Evolutionary conservation across 2,113 vertebrate genomes (phyloP).

Genomic region (Scatophagus argus): DNA sequence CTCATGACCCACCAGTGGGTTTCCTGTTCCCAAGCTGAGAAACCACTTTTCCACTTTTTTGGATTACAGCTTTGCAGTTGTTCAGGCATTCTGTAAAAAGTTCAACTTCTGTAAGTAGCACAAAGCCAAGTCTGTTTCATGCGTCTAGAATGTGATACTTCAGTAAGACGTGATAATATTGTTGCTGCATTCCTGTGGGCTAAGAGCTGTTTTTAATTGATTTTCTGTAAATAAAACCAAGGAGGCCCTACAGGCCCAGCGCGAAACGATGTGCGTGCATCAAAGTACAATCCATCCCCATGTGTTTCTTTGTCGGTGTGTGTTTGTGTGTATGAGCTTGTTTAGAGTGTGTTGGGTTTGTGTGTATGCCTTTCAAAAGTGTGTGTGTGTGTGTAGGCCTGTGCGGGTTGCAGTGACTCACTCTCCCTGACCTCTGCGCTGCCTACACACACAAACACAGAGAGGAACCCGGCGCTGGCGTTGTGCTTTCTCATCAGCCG

Average conservation of each 20-base stretch:
- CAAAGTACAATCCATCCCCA: constrained; percentile 31
- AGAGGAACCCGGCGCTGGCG: constrained; percentile 41
- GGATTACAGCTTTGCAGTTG: constrained; percentile 10
- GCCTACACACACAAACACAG: constrained; percentile 67
- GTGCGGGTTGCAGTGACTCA: constrained; percentile 71
- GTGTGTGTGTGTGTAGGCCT: constrained; percentile 40
- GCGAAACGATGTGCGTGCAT: neutral
- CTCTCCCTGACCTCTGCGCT: constrained; percentile 70
- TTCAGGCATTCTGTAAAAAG: neutral
- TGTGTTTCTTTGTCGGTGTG: constrained; percentile 14
- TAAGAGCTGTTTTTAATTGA: constrained; percentile 56
- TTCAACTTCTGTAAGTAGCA: constrained; percentile 27
- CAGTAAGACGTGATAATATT: constrained; percentile 2
- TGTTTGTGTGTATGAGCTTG: constrained; percentile 14
- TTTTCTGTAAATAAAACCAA: constrained; percentile 66
- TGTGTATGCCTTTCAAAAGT: constrained; percentile 10
- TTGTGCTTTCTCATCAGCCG: constrained; percentile 71
- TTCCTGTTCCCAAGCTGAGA: neutral
- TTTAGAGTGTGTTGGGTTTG: constrained; percentile 18
- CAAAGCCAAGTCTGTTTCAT: constrained; percentile 14
- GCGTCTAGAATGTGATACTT: constrained; percentile 12
- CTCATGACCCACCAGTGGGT: fast-evolving
- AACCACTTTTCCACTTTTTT: neutral
- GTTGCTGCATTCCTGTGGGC: constrained; percentile 37
- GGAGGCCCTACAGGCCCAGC: constrained; percentile 20